A percentile compares a stretch with the other conserved stretches of the same genome.
Evolutionary conservation across 2,113 vertebrate genomes (phyloP).

Genomic region (Crotalus tigris): DNA sequence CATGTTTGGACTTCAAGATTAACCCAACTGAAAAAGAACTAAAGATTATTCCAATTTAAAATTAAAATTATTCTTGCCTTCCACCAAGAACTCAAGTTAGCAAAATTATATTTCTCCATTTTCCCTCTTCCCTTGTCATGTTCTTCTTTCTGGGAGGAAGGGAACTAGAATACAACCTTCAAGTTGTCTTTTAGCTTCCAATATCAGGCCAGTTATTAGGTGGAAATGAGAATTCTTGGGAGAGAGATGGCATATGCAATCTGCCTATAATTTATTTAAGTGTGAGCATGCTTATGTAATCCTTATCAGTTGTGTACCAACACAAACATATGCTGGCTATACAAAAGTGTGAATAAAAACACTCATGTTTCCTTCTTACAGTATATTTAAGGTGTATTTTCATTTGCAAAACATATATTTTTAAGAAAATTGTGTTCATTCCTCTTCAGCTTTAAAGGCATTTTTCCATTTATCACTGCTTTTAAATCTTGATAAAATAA

Average conservation of each 20-base stretch:
- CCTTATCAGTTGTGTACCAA: background rate
- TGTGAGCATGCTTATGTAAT: slow-evolving; percentile 7
- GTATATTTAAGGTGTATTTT: slow-evolving; percentile 23
- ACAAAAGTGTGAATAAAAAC: slow-evolving; percentile 7
- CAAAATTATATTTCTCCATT: background rate
- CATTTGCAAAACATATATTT: slow-evolving; percentile 28
- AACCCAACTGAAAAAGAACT: background rate
- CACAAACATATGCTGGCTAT: background rate
- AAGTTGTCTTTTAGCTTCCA: background rate
- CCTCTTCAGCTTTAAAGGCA: slow-evolving; percentile 3
- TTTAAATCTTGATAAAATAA: slow-evolving; percentile 54
- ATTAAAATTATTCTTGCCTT: background rate
- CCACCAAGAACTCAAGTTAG: background rate
- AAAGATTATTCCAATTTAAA: background rate
- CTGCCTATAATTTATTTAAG: slow-evolving; percentile 38
- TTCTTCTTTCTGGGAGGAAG: background rate
- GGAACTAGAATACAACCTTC: background rate
- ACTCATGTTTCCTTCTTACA: slow-evolving; percentile 31
- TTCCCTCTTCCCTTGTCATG: background rate
- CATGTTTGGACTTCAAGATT: background rate
- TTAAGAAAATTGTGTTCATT: background rate
- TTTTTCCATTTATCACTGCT: slow-evolving; percentile 51
- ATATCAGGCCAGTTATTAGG: background rate
- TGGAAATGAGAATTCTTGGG: background rate
- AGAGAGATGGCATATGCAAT: slow-evolving; percentile 30